Conservation (phyloP, 1,140 invertebrate species). For the Aplysia californica region DNA sequence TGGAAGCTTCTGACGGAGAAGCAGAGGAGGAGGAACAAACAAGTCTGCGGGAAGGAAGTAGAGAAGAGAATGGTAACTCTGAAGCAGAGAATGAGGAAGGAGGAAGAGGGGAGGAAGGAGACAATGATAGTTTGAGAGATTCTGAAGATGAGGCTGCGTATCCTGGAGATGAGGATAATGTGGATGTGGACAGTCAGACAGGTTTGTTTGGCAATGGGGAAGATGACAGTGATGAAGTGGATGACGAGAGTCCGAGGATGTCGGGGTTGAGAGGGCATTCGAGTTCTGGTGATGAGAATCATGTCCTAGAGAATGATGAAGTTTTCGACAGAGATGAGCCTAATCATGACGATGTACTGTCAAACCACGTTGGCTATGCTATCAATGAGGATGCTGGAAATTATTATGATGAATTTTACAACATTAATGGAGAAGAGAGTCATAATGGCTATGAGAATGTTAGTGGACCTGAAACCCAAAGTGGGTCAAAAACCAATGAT, state of each 20-base stretch:
- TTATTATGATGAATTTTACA: conserved; percentile 28
- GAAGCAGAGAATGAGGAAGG: not conserved
- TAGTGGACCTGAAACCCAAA: not conserved
- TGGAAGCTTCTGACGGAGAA: not conserved
- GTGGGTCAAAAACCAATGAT: not conserved
- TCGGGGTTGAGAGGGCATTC: not conserved
- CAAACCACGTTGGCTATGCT: not conserved
- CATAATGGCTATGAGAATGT: conserved; percentile 10
- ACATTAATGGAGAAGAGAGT: conserved; percentile 22
- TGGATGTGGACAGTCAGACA: conserved; percentile 7
- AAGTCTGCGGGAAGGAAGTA: not conserved
- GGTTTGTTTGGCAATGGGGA: conserved; percentile 21
- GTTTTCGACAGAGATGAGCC: not conserved
- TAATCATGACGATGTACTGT: not conserved
- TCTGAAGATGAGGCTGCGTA: not conserved
- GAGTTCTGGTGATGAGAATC: not conserved
- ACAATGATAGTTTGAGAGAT: no score
- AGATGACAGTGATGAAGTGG: conserved; percentile 26
- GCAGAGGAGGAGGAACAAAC: not conserved
- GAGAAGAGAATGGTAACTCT: not conserved
- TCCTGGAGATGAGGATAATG: not conserved
- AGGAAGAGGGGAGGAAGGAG: not conserved
- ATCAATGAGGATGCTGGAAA: not conserved
- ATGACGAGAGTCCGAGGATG: conserved; percentile 6
- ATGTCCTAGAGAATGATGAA: not conserved